Evolutionary conservation across 1,140 invertebrate species (phyloP), one percentile per base, ranked within the genome.

Genomic region (Hirudo medicinalis): DNA sequence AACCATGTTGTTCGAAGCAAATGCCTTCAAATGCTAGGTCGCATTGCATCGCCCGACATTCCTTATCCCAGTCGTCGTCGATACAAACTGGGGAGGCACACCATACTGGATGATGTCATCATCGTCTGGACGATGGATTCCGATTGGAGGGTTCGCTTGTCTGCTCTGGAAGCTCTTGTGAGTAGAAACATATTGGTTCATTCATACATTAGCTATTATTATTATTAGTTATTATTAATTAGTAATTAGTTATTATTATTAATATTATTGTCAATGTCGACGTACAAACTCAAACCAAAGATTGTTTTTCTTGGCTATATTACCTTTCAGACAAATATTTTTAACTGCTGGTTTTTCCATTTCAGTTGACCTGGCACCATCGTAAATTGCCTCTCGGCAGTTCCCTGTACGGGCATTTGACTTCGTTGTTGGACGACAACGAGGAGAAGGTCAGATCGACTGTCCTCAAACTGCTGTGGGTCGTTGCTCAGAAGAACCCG

Each of bases 111-210:
- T n/a, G 57, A 63, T 20, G 29, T 63, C 29, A 63, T 63, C 29
- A 63, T 63, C 19, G 29, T 22, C 19, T 63, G 22, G 29, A 63
- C 57, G 2, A 22, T 25, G 57, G 57, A 63, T 63, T 63, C 29
- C 15, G 57, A 63, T 63, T 63, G 57, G 57, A 63, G 57, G 20
- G 57, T 63, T 63, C 57, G 29, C 22, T 20, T 63, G 57, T 22
- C 29, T 19, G 57, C 57, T 15, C 29, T 63, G 8, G 57, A 63
- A 32, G 57, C 57, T 15, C 22, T 63, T 32, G 57, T 63, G 8
- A 63, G 57, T 25, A 0, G 5, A n/a, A 4, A 15, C 8, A 3
- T 63, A 3, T 36, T 36, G 32, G 32, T 32, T 25, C 17, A 25
- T 63, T 63, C 15, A 63, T 11, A n/a, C 2, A 15, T 22, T 19